Base-by-base conservation (phyloP, 2,113 vertebrate genomes). In the Scolopax mira region DNA sequence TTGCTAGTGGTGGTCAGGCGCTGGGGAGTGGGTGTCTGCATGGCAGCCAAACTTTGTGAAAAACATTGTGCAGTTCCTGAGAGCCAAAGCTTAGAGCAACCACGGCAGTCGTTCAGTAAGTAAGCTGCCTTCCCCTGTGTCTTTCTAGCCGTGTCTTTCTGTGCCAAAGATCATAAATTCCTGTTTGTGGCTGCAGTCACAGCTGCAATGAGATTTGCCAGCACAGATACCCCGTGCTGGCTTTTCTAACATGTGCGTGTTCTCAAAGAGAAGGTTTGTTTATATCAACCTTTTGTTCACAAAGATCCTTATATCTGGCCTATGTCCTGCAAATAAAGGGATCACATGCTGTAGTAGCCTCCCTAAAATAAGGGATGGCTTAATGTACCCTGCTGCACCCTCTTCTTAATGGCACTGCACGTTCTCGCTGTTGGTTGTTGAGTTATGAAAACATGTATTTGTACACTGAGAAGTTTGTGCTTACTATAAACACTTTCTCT, bases 401-500 rank as follows among this genome's bases (percentile, higher is more conserved):
- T 92, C 39, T 79, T 85, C 66, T 69, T 67, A 78, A 85, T 70
- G 46, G 35, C 42, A 72, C 16, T 66, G 23, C 28, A 7, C 90
- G 72, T 91, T 92, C 86, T 74, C 2, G 0, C 75, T 71, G 39
- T 62, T 87, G 79, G 87, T 86, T 89, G 23, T 3, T 75, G 57
- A 87, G 66, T 18, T 95, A 89, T 72, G 62, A 91, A 91, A 93
- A 72, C 73, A 37, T 37, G 25, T 92, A 85, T 96, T 96, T 92
- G 72, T 82, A 82, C 61, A 66, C 83, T 55, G 57, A 86, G 72
- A 90, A 81, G 78, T 69, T 79, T 87, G 83, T 96, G 94, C 80
- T 95, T 94, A 90, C 83, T 96, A 30, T 90, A 97, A 96, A 94
- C 90, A 90, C 65, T 93, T 91, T 18, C 65, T 21, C 41, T 90